phyloP scores from a whole-genome alignment of 2,113 vertebrate species.

The Gnathonemus longibarbis region DNA sequence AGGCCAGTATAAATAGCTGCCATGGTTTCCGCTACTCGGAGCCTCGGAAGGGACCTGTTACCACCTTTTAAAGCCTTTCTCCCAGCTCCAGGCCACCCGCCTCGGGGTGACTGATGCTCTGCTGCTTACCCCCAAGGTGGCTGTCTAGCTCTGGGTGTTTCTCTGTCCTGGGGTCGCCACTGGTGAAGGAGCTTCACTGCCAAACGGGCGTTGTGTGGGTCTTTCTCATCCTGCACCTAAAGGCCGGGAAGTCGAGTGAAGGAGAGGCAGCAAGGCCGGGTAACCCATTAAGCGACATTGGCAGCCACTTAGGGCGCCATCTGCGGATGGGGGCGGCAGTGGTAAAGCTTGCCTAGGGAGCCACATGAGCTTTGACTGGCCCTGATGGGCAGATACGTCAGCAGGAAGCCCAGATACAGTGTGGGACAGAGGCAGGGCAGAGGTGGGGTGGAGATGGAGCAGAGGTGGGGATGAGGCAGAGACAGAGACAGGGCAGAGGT shows the following conservation, averaged over 20 bases:
- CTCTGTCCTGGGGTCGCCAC: neutral
- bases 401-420: neutral
- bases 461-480: too few relatives aligned
- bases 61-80: neutral
- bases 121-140: neutral
- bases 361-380: neutral
- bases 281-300: neutral
- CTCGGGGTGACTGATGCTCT: neutral
- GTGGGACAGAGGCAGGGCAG: neutral
- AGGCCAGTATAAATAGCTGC: neutral
- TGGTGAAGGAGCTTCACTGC: neutral
- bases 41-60: neutral
- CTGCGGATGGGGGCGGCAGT: neutral
- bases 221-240: neutral
- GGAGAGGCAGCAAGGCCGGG: neutral
- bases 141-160: neutral
- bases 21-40: neutral
- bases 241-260: neutral
- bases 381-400: neutral
- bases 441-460: too few relatives aligned
- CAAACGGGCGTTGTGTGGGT: neutral
- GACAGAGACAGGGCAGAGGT: neutral
- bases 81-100: neutral
- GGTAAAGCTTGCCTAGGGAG: neutral
- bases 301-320: neutral